Evolutionary conservation across 30 jellyfish, hydroid and myxozoan genomes (phyloP), one percentile per base, ranked within the genome.

Genomic region (Haliclystus octoradiatus): DNA sequence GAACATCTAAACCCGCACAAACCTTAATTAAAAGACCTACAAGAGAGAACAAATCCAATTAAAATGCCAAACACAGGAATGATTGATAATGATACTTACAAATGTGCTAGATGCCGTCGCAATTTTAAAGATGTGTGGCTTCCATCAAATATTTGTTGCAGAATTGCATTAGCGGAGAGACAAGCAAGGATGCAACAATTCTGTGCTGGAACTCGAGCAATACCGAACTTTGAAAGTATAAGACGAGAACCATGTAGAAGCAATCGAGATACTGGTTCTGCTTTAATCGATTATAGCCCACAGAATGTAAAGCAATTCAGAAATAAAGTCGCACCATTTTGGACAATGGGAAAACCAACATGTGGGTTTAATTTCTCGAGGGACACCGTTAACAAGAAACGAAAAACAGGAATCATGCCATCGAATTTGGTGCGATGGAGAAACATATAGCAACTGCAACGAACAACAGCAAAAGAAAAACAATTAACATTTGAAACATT

Each of bases 281-380:
- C 19, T 19, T 40, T 40, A 9, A 9, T 40, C 9, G 19, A 19
- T 40, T 40, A 40, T 19, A 40, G 19, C 57, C 57, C 57, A 19
- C 57, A 40, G 57, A 40, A 40, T 19, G 19, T 19, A 19, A 40
- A 40, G 19, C 57, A 40, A n/a, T 26, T 57, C 40, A 12, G 94
- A 23, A 88, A 88, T 65, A 88, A 75, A 61, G 62, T 88, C n/a
- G 97, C 93, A 13, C 97, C 97, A 27, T 88, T 88, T 63, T 73
- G 87, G 72, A 74, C 94, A 15, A 71, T 74, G 75, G 92, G 83
- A 24, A 88, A 88, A 70, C 94, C 97, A 27, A 88, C 95, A 13
- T 88, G 97, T 52, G 97, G 97, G 2, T 88, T 88, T 34, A 57
- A 81, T 31, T 88, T 88, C 50, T 88, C 97, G 2, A 49, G 87